Base-by-base conservation (phyloP, 2,888 invertebrate species). In the Cheilosia soror region DNA sequence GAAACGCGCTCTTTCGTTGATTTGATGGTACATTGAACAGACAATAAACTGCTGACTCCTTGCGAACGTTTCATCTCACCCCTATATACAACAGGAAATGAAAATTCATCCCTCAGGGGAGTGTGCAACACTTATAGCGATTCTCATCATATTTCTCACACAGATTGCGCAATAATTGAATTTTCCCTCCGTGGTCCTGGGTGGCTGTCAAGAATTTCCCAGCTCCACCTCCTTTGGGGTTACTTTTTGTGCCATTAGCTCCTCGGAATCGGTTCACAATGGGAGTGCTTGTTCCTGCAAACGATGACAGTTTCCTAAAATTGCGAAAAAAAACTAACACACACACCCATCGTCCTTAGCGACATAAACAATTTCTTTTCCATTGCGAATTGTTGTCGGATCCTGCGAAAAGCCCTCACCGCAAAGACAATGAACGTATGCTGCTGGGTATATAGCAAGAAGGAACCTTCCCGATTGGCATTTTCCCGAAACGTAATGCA, bases 161-260 rank as follows among this genome's bases (percentile, higher is more conserved):
- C 69, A 75, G 69, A 79, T 79, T 79, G 84, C 75, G 73, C 29
- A 71, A 40, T 84, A 80, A 84, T 84, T 84, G 75, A 84, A 84
- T 84, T 80, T 71, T 53, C 44, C 47, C 37, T 31, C 29, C 40
- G 51, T 31, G 3, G 37, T 53, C 33, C 42, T 62, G 47, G n/a
- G 15, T 7, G 15, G 53, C 33, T 49, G 58, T 25, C 65, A 57
- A 33, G 37, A 31, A 49, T 58, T 60, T 27, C 20, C 9, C 15
- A 42, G 6, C 51, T 47, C 40, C 51, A 44, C 58, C 63, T 66
- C 37, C 69, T 13, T 69, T 58, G 25, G 42, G 68, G 63, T 63
- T 68, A 63, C 83, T 82, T 82, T 72, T 49, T 71, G 53, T 68
- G 62, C 68, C 71, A 83, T 83, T 78, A 83, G 72, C n/a, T 44